phyloP scores from a whole-genome alignment of 2,113 vertebrate species.

The Regulus satrapa region DNA sequence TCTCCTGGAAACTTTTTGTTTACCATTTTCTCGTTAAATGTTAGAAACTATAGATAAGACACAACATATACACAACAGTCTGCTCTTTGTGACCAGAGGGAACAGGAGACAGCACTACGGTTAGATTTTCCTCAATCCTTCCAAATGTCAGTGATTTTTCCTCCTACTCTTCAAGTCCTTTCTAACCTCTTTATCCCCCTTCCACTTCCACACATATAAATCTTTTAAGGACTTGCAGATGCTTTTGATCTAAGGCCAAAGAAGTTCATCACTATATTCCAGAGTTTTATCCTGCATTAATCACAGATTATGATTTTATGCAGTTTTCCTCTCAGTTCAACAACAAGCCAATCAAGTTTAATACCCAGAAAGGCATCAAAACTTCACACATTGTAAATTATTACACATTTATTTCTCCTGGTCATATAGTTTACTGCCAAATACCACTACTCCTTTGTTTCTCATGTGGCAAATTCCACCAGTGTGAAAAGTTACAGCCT shows the following conservation, averaged over 20 bases:
- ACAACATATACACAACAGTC: not conserved
- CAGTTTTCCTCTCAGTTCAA: not conserved
- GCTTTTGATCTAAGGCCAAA: not conserved
- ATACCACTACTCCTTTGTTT: not conserved
- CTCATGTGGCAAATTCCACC: not conserved
- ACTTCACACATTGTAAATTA: not conserved
- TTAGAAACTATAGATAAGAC: not conserved
- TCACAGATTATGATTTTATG: not conserved
- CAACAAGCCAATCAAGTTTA: not conserved
- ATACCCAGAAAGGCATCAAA: not conserved
- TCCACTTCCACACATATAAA: not conserved
- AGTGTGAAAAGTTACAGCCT: not conserved
- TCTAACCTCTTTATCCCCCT: not conserved
- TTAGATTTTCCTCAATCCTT: not conserved
- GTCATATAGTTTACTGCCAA: not conserved
- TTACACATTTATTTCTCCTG: not conserved
- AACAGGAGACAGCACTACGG: not conserved
- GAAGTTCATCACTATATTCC: not conserved
- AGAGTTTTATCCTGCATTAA: not conserved
- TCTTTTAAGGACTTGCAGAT: not conserved
- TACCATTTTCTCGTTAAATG: not conserved
- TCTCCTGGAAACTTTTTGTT: not conserved
- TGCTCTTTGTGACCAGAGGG: not conserved
- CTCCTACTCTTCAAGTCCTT: not conserved
- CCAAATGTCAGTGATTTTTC: not conserved